Evolutionary conservation across 2,113 vertebrate genomes (phyloP).

Genomic region (Tringa solitaria): DNA sequence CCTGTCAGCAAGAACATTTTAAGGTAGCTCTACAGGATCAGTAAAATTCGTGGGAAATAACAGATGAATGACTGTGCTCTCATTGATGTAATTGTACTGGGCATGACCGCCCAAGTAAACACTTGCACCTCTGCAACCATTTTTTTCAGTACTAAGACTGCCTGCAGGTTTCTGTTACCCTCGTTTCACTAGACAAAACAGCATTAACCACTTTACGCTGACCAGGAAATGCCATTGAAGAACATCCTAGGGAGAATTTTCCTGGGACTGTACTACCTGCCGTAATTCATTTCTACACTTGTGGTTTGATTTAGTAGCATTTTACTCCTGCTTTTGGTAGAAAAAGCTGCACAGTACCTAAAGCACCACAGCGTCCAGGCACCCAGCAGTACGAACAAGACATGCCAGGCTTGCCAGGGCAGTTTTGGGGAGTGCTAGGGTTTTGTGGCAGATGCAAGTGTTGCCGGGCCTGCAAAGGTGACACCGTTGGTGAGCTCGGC

Average conservation of each 20-base stretch:
- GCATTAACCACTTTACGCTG: not conserved
- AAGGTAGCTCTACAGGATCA: not conserved
- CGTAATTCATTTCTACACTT: not conserved
- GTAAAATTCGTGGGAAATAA: not conserved
- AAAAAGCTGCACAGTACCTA: not conserved
- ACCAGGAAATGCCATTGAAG: not conserved
- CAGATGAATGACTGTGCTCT: not conserved
- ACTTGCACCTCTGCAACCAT: not conserved
- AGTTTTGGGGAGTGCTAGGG: not conserved
- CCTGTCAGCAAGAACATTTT: not conserved
- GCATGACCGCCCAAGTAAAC: not conserved
- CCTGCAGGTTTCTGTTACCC: not conserved
- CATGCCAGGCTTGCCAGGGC: not conserved
- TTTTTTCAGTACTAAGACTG: not conserved
- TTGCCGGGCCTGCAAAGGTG: not conserved
- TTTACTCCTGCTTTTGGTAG: not conserved
- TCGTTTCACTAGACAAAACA: not conserved
- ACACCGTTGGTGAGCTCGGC: not conserved
- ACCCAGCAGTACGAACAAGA: not conserved
- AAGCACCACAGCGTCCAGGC: not conserved
- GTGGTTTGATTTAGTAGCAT: not conserved
- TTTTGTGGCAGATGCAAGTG: not conserved
- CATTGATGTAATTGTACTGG: not conserved
- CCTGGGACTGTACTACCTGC: not conserved
- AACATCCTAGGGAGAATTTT: not conserved